These are phyloP conservation scores for Agriotes lineatus DNA, from an alignment of 2,888 invertebrate genomes.

Conservation along the genomic window DNA sequence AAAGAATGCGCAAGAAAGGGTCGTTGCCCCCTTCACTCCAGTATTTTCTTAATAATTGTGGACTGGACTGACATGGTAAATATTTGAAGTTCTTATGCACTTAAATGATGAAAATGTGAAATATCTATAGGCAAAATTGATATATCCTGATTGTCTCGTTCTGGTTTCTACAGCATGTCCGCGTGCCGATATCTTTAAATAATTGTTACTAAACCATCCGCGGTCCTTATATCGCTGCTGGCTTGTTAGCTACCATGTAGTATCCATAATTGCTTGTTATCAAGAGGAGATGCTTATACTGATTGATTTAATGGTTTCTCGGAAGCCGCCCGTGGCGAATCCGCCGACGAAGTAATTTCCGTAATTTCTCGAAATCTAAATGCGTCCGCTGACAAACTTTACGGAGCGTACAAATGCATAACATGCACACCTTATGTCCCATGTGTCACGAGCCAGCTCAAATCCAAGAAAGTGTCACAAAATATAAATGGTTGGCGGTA, in stretches of 20 bases:
- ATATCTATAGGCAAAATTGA: no score
- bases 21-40: no score
- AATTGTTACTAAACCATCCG: no score
- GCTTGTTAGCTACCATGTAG: constrained; percentile 3
- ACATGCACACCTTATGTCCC: constrained; percentile 29
- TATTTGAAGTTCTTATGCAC: no score
- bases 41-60: no score
- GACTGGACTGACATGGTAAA: no score
- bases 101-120: no score
- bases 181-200: no score
- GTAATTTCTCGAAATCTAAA: constrained; percentile 24
- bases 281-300: constrained; percentile 12
- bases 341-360: constrained; percentile 21
- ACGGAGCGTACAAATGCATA: constrained; percentile 33
- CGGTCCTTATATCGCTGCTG: constrained; percentile 6
- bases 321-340: constrained; percentile 5
- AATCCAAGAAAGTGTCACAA: constrained; percentile 32
- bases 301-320: constrained; percentile 36
- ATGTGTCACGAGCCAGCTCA: constrained; percentile 18
- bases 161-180: no score
- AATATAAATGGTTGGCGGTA: constrained; percentile 20
- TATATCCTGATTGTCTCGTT: no score
- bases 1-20: no score
- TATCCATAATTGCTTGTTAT: constrained; percentile 14
- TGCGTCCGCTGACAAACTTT: constrained; percentile 33